Evolutionary conservation across 2,797 vertebrate species (phyloP).

Genomic region (Gymnothorax javanicus): DNA sequence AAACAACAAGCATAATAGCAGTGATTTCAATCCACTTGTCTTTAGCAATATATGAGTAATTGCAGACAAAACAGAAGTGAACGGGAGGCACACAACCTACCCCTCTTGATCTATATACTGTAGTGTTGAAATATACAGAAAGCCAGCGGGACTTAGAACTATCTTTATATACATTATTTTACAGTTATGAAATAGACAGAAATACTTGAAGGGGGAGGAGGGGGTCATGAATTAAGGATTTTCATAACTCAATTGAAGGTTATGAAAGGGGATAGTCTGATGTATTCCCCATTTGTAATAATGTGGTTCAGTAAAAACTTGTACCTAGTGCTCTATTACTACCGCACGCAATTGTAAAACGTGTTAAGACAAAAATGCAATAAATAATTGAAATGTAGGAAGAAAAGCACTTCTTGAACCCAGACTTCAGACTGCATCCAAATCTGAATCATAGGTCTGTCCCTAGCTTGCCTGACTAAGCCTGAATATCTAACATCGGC

Average conservation of each 20-base stretch:
- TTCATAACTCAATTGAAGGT: not conserved
- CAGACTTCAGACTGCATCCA: not conserved
- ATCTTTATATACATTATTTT: conserved; percentile 61
- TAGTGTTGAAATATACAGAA: conserved; percentile 50
- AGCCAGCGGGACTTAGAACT: conserved; percentile 41
- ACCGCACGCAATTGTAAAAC: conserved; percentile 35
- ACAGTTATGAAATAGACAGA: conserved; percentile 40
- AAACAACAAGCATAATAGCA: conserved; percentile 41
- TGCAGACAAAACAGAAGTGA: conserved; percentile 54
- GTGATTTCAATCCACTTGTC: conserved; percentile 49
- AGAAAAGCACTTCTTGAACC: conserved; percentile 3
- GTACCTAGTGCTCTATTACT: conserved; percentile 35
- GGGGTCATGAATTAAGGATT: not conserved
- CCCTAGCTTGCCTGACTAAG: conserved; percentile 14
- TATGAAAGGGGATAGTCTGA: not conserved
- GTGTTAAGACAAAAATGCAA: not conserved
- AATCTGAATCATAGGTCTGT: not conserved
- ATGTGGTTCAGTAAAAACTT: not conserved
- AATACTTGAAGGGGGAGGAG: conserved; percentile 28
- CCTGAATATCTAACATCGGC: conserved; percentile 22
- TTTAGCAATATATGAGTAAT: not conserved
- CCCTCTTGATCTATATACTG: conserved; percentile 60
- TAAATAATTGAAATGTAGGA: conserved; percentile 8
- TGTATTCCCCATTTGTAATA: not conserved
- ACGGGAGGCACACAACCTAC: conserved; percentile 47